A percentile compares a stretch with the other conserved stretches of the same genome.
Evolutionary conservation across 2,797 vertebrate species (phyloP).

Genomic region (Chloroceryle inda): DNA sequence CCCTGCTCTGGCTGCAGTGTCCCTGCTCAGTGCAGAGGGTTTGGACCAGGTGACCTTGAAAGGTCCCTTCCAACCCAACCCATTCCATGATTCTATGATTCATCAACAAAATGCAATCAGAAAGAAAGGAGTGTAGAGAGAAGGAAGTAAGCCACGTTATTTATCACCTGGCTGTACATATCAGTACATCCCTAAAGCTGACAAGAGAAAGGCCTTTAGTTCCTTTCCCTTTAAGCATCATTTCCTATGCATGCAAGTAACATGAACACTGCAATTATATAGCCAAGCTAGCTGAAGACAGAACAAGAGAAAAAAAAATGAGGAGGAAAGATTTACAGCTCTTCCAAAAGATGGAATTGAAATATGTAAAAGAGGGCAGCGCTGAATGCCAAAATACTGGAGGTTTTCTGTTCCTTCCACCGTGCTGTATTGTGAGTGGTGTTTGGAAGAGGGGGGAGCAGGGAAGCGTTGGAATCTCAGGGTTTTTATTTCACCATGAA

Average conservation of each 20-base stretch:
- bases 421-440: background rate
- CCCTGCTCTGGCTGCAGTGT: background rate
- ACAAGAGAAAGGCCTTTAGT: background rate
- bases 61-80: background rate
- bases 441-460: background rate
- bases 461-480: conserved; percentile 50
- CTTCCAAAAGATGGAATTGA: conserved; percentile 43
- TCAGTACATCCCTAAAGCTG: background rate
- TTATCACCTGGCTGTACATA: background rate
- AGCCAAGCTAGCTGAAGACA: background rate
- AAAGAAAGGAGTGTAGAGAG: background rate
- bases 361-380: conserved; percentile 38
- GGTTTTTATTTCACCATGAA: conserved; percentile 75
- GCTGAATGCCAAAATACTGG: conserved; percentile 55
- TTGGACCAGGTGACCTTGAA: background rate
- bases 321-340: conserved; percentile 23
- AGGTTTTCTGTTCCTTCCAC: conserved; percentile 68
- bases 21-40: background rate
- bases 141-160: background rate
- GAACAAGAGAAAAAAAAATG: background rate
- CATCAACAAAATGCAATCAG: background rate
- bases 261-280: background rate
- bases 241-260: background rate
- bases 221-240: background rate
- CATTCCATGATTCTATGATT: background rate